Conservation (phyloP, 1,140 invertebrate species). For the Trichonephila inaurata region DNA sequence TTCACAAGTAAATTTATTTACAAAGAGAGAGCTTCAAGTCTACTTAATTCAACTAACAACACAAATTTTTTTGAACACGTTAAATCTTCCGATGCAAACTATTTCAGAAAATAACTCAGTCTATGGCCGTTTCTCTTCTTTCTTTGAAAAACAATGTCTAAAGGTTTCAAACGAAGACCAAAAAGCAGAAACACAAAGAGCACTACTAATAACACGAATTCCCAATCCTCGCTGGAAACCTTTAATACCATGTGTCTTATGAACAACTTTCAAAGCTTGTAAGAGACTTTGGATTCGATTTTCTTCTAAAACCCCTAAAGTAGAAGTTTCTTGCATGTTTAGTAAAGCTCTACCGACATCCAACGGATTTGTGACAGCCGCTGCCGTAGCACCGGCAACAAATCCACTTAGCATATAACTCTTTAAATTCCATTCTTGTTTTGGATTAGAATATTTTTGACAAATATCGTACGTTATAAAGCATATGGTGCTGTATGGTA, state of each 20-base stretch:
- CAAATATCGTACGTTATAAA: background rate
- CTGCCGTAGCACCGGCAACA: background rate
- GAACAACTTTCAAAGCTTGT: background rate
- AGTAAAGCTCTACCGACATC: slow-evolving; percentile 99
- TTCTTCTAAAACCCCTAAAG: background rate
- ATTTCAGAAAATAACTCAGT: background rate
- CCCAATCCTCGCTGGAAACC: background rate
- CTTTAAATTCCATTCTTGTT: background rate
- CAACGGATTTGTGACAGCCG: slow-evolving; percentile 88
- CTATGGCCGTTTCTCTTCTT: background rate
- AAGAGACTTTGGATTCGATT: background rate
- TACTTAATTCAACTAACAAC: background rate
- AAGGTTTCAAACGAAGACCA: background rate
- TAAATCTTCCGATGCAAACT: background rate
- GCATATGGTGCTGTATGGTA: slow-evolving; percentile 85
- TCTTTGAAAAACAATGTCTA: background rate
- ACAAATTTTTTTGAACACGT: background rate
- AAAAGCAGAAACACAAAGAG: background rate
- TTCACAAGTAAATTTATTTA: no score
- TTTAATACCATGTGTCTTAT: background rate
- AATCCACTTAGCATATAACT: background rate
- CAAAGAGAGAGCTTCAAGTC: no score
- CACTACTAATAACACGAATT: background rate
- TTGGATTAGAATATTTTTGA: background rate
- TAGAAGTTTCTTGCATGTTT: slow-evolving; percentile 91